Base-by-base conservation (phyloP, 1,140 invertebrate species). In the Rhopalosiphum padi region DNA sequence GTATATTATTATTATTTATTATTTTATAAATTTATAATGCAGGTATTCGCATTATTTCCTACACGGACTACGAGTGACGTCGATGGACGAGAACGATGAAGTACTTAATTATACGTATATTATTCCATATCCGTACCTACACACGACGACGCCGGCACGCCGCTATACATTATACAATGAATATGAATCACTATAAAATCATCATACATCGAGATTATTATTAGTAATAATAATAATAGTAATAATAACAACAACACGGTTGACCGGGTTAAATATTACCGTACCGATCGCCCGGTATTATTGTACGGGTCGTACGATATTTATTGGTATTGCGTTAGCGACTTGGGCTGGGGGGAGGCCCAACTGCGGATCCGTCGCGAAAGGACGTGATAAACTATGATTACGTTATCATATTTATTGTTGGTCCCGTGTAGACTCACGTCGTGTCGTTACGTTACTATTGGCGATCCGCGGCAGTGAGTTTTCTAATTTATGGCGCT, bases 391-490 rank as follows among this genome's bases (percentile, higher is more conserved):
- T 85, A 85, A 85, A 85, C 60, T 1, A 68, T 85, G 82, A 85
- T 85, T 85, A 85, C 37, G 82, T 85, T 85, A 85, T 85, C 82
- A 37, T 85, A 41, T 85, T 37, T 85, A 85, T 85, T 41, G 60
- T 68, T 41, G 37, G 22, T 85, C 37, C 9, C 35, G 37, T 41
- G 22, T 37, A 23, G 82, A 68, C 77, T 82, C 77, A 37, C 22
- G 82, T 85, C 37, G 82, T 85, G 82, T 85, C 82, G 82, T 85
- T 85, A 37, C 82, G 82, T 85, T 85, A 41, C 82, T 37, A 23
- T 37, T 85, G 82, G n/a, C 18, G 37, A 37, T 6, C 35, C 35
- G 82, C 82, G 35, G 35, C 35, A 85, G 82, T 85, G 35, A 68
- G 82, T 85, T 23, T 37, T 41, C 60, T 68, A 30, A 68, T 68